Percentiles rank a stretch among this genome's conserved stretches.
Evolutionary conservation across 2,888 invertebrate species (phyloP).

Genomic region (Rhyacophila evoluta): DNA sequence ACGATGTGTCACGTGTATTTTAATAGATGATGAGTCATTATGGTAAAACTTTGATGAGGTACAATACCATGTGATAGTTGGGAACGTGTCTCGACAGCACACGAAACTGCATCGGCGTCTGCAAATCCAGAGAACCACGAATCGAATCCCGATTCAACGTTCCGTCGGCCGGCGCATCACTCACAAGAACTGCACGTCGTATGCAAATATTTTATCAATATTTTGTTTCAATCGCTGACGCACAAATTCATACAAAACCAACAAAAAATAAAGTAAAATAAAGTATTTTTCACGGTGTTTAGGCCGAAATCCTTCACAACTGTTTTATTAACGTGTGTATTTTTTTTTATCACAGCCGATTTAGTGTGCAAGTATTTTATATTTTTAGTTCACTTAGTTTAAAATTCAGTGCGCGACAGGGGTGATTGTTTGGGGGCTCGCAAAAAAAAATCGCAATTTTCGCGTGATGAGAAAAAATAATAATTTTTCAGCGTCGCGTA

Average conservation of each 20-base stretch:
- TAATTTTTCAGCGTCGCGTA: neutral
- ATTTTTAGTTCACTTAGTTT: conserved; percentile 1
- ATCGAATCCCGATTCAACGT: neutral
- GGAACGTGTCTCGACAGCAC: neutral
- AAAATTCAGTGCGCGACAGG: neutral
- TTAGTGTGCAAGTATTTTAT: neutral
- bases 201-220: neutral
- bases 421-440: neutral
- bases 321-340: neutral
- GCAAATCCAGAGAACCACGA: conserved; percentile 5
- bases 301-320: conserved; percentile 1
- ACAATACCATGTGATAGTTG: conserved; percentile 16
- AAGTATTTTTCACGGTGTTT: neutral
- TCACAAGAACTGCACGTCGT: neutral
- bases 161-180: conserved; percentile 3
- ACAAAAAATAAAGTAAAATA: neutral
- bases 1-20: neutral
- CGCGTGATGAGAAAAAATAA: neutral
- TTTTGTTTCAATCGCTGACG: neutral
- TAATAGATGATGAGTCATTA: neutral
- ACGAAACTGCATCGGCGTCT: conserved; percentile 5
- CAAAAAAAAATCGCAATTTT: neutral
- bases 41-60: neutral
- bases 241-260: neutral
- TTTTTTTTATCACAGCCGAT: neutral